These are phyloP conservation scores for Python bivittatus DNA, from an alignment of 2,113 vertebrate genomes.

Conservation along the genomic window DNA sequence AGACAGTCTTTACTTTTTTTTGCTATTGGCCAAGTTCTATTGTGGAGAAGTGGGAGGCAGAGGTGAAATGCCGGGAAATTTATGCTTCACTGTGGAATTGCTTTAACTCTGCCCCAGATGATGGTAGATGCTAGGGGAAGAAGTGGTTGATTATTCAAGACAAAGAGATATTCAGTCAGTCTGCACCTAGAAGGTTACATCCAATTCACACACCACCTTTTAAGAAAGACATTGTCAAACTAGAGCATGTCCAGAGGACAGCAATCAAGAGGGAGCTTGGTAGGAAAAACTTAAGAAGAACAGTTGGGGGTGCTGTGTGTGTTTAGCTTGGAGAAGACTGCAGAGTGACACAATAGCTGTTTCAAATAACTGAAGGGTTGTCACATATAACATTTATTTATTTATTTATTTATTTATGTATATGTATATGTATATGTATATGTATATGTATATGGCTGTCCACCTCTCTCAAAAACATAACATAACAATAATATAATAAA, in stretches of 20 bases:
- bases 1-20: neutral
- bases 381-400: neutral
- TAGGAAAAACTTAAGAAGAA: neutral
- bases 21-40: neutral
- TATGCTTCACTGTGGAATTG: neutral
- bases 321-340: neutral
- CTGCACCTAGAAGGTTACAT: neutral
- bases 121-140: neutral
- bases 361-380: neutral
- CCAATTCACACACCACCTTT: neutral
- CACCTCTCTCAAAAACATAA: neutral
- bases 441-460: neutral
- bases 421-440: neutral
- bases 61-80: neutral
- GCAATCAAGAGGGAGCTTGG: neutral
- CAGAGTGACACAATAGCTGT: neutral
- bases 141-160: neutral
- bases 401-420: neutral
- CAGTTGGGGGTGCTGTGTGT: neutral
- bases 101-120: neutral
- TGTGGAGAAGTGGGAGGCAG: neutral
- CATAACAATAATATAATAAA: neutral
- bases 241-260: neutral
- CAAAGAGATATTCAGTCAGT: neutral
- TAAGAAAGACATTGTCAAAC: neutral